Conservation (phyloP, 2,113 vertebrate genomes). For the Bufo bufo region DNA sequence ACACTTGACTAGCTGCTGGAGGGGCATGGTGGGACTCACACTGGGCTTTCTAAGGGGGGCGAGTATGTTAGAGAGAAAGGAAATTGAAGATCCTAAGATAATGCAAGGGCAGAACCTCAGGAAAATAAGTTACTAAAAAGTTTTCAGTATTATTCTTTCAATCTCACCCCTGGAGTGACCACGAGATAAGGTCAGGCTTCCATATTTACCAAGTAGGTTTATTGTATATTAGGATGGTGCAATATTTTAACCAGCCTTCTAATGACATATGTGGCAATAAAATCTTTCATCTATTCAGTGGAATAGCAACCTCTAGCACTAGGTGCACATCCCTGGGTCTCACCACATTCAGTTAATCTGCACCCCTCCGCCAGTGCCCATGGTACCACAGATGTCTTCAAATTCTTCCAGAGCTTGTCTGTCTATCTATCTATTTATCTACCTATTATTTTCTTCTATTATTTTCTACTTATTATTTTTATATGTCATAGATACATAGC, state of each 20-base stretch:
- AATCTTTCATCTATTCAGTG: too few relatives aligned
- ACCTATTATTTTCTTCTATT: too few relatives aligned
- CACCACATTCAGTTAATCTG: too few relatives aligned
- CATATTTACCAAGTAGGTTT: not conserved
- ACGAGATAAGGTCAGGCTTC: not conserved
- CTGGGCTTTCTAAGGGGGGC: not conserved
- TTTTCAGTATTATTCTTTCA: constrained; percentile 8
- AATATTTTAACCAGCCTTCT: not conserved
- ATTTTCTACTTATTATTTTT: too few relatives aligned
- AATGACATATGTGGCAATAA: not conserved
- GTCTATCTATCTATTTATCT: too few relatives aligned
- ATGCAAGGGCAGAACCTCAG: not conserved
- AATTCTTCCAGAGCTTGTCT: not conserved
- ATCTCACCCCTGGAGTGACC: constrained; percentile 6
- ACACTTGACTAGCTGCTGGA: constrained; percentile 18
- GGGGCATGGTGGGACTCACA: not conserved
- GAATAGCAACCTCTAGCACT: too few relatives aligned
- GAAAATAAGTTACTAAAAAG: not conserved
- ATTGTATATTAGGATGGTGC: not conserved
- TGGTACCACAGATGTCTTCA: too few relatives aligned
- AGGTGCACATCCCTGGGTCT: too few relatives aligned
- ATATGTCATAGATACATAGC: not conserved
- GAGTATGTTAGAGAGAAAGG: not conserved
- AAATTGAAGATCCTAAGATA: constrained; percentile 23
- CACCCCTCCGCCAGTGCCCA: too few relatives aligned